phyloP scores from a whole-genome alignment of 64 coral and sea anemone genomes.

The Stichodactyla helianthus region DNA sequence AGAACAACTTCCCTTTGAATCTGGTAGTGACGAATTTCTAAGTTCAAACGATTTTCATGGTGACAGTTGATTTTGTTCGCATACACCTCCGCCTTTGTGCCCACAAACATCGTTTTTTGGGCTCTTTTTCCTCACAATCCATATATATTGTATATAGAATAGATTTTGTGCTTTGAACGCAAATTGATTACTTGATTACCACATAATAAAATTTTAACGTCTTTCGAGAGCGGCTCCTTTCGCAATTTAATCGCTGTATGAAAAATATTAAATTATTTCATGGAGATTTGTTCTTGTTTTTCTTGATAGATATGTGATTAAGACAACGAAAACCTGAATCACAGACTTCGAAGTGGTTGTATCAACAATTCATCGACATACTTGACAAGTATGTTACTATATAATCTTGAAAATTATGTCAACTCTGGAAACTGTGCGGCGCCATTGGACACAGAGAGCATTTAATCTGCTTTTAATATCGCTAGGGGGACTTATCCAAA shows the following conservation, averaged over 20 bases:
- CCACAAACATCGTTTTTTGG: not conserved
- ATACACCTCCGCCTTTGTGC: conserved; percentile 34
- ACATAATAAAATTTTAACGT: not conserved
- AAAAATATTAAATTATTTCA: not conserved
- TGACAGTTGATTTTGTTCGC: conserved; percentile 42
- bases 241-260: not conserved
- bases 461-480: no score
- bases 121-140: not conserved
- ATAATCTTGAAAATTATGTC: no score
- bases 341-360: no score
- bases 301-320: no score
- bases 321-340: no score
- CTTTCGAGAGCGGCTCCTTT: not conserved
- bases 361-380: no score
- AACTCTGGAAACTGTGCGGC: no score
- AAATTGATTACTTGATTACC: no score
- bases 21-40: conserved; percentile 32
- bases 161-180: not conserved
- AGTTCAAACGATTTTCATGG: conserved; percentile 22
- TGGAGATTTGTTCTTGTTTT: no score
- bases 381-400: no score
- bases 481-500: no score
- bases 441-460: no score
- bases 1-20: conserved; percentile 27
- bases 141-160: not conserved